Conservation (phyloP, 2,888 invertebrate genomes). For the Leucoma salicis region DNA sequence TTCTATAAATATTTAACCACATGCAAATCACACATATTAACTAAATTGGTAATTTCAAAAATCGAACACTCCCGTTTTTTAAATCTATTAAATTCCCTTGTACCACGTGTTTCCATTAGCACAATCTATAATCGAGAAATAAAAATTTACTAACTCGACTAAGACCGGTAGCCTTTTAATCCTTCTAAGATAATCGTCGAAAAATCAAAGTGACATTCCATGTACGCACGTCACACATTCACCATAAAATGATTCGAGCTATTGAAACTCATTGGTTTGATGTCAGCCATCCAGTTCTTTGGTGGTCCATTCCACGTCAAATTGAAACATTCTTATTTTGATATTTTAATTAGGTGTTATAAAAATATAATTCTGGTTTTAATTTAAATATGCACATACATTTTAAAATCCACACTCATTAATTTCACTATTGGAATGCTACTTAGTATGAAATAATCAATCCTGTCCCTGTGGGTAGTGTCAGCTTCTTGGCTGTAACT, state of each 20-base stretch:
- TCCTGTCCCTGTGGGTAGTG: too few species aligned
- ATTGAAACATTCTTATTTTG: slow-evolving; percentile 20
- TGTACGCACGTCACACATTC: slow-evolving; percentile 53
- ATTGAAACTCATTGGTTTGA: slow-evolving; percentile 35
- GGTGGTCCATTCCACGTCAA: slow-evolving; percentile 45
- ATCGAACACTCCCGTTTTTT: slow-evolving; percentile 1
- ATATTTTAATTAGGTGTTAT: slow-evolving; percentile 33
- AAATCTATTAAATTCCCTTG: slow-evolving; percentile 3
- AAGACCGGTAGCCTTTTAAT: slow-evolving; percentile 69
- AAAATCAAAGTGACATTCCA: slow-evolving; percentile 66
- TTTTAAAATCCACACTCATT: too few species aligned
- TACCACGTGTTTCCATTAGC: slow-evolving; percentile 25
- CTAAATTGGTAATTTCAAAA: slow-evolving; percentile 1
- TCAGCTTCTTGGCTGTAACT: too few species aligned
- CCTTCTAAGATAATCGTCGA: slow-evolving; percentile 62
- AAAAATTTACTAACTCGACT: slow-evolving; percentile 21
- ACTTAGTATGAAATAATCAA: too few species aligned
- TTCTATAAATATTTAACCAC: slow-evolving; percentile 2
- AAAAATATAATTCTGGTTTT: too few species aligned
- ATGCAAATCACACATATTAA: slow-evolving; percentile 10
- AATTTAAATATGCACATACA: too few species aligned
- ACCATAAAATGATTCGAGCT: slow-evolving; percentile 42
- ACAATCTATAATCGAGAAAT: slow-evolving; percentile 33
- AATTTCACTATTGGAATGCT: too few species aligned
- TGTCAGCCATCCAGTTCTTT: slow-evolving; percentile 27